A percentile compares a stretch with the other conserved stretches of the same genome.
Conservation (phyloP, 2,888 invertebrate species). For the Campopleginae sp. region DNA sequence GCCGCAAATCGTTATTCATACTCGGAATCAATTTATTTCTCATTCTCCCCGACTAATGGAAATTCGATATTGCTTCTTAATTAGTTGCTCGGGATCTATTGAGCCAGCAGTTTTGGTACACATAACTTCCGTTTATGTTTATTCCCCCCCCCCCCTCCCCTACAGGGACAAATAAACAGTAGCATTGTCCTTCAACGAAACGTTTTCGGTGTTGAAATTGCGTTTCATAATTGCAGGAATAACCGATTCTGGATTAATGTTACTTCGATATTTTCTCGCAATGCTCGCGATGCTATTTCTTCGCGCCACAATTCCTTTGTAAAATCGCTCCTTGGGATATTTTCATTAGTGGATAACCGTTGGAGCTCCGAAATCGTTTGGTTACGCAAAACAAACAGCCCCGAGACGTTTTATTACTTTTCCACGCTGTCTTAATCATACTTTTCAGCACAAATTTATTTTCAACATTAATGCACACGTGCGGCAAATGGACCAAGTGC, state of each 20-base stretch:
- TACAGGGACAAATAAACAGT: neutral
- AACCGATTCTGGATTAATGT: neutral
- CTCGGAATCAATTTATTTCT: neutral
- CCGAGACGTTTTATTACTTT: neutral
- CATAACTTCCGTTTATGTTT: neutral
- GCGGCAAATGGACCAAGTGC: too few species aligned
- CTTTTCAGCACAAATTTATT: constrained; percentile 46
- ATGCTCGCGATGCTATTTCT: neutral
- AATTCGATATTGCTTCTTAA: constrained; percentile 27
- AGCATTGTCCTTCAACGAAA: neutral
- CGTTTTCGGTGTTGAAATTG: constrained; percentile 27
- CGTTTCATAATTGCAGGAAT: constrained; percentile 6
- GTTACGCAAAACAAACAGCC: neutral
- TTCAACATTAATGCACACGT: constrained; percentile 11
- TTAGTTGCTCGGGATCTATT: constrained; percentile 33
- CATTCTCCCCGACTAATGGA: neutral
- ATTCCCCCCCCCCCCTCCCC: too few species aligned
- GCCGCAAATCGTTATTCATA: neutral
- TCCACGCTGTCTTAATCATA: constrained; percentile 1
- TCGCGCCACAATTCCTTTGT: too few species aligned
- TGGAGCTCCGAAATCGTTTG: neutral
- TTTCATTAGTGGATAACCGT: too few species aligned
- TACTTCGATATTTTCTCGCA: neutral
- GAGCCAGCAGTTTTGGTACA: constrained; percentile 8
- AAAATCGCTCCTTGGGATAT: too few species aligned